phyloP scores from a whole-genome alignment of 2,797 vertebrate species.

The Sciaenops ocellatus region DNA sequence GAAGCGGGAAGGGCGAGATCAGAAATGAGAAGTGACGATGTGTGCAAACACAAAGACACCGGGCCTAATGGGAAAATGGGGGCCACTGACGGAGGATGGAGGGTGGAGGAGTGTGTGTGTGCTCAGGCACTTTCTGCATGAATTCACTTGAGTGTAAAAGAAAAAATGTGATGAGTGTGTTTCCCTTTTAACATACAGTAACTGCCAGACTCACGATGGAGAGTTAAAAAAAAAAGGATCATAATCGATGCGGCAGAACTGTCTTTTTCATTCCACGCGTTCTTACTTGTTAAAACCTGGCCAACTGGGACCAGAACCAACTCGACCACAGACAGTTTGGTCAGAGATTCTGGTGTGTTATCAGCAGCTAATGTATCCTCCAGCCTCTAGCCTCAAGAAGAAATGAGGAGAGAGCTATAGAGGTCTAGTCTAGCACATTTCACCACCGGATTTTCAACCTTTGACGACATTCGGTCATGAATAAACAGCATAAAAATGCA shows the following conservation, averaged over 20 bases:
- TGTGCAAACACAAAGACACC: slow-evolving; percentile 68
- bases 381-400: neutral
- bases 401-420: neutral
- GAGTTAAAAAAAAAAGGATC: neutral
- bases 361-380: neutral
- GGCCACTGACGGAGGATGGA: neutral
- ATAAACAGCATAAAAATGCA: too few species aligned
- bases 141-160: slow-evolving; percentile 13
- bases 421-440: neutral
- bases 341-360: neutral
- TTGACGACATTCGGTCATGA: too few species aligned
- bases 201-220: neutral
- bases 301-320: neutral
- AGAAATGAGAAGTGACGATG: slow-evolving; percentile 59
- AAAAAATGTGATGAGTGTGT: neutral
- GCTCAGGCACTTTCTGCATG: slow-evolving; percentile 11
- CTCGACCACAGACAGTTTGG: too few species aligned
- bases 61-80: slow-evolving; percentile 47
- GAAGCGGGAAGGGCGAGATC: slow-evolving; percentile 44
- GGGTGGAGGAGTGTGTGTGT: neutral
- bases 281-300: neutral
- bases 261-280: neutral
- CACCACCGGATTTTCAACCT: neutral
- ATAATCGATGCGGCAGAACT: neutral
- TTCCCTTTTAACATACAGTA: slow-evolving; percentile 3